phyloP scores from a whole-genome alignment of 2,113 vertebrate genomes.

The Chlorodrepanis virens region DNA sequence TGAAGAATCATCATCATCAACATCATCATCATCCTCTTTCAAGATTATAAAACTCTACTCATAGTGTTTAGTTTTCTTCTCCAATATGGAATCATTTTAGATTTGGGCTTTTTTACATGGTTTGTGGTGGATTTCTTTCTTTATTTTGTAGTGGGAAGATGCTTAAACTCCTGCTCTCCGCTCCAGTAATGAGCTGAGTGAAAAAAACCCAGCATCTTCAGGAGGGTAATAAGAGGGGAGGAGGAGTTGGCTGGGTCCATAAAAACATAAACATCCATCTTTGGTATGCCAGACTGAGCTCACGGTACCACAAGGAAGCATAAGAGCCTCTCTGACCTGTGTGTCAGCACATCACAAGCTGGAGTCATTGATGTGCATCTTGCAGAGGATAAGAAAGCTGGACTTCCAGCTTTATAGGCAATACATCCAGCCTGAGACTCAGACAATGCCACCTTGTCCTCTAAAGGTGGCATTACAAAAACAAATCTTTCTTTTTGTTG shows the following conservation, averaged over 20 bases:
- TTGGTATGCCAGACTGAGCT: neutral
- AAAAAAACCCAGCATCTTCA: neutral
- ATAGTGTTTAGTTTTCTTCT: neutral
- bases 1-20: neutral
- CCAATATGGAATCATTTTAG: neutral
- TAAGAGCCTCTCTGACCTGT: neutral
- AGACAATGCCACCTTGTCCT: neutral
- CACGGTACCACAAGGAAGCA: accelerated
- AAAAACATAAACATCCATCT: neutral
- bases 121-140: neutral
- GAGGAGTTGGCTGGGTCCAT: neutral
- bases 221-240: neutral
- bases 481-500: neutral
- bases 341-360: neutral
- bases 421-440: neutral
- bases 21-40: neutral
- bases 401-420: neutral
- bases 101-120: neutral
- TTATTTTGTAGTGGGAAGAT: neutral
- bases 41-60: neutral
- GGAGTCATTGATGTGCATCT: neutral
- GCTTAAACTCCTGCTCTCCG: neutral
- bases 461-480: neutral
- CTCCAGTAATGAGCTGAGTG: neutral
- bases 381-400: neutral